Conservation (phyloP, 2,113 vertebrate species). For the Glaucidium brasilianum region DNA sequence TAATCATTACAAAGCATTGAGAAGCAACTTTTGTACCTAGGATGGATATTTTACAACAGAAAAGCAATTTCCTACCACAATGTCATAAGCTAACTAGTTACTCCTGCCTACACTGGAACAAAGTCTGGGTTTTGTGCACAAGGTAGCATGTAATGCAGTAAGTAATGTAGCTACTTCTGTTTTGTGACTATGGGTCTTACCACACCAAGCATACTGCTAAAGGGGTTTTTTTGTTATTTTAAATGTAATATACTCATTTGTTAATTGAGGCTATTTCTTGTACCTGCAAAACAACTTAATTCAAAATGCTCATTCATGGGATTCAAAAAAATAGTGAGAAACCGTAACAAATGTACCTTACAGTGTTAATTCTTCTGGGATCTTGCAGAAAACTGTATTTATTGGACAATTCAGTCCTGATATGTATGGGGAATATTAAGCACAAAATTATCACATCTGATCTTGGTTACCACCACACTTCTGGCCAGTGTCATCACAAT, state of each 20-base stretch:
- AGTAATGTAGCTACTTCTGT: background rate
- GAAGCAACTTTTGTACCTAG: background rate
- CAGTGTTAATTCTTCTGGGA: background rate
- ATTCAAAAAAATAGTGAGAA: background rate
- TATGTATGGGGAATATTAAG: background rate
- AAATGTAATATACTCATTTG: background rate
- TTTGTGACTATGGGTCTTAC: background rate
- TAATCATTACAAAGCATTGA: background rate
- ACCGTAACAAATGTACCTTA: background rate
- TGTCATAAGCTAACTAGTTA: constrained; percentile 56
- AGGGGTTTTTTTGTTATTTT: background rate
- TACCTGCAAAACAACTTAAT: background rate
- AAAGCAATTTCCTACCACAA: background rate
- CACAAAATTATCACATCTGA: background rate
- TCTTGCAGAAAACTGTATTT: background rate
- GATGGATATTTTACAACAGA: background rate
- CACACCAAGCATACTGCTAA: background rate
- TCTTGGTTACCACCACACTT: background rate
- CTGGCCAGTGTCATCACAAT: background rate
- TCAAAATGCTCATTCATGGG: background rate
- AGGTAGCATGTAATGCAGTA: background rate
- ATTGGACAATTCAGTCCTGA: background rate
- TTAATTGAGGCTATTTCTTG: background rate
- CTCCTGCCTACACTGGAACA: background rate
- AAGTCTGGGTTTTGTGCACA: background rate